These are phyloP conservation scores for Parnassius apollo DNA, from an alignment of 2,888 invertebrate genomes.

Conservation along the genomic window DNA sequence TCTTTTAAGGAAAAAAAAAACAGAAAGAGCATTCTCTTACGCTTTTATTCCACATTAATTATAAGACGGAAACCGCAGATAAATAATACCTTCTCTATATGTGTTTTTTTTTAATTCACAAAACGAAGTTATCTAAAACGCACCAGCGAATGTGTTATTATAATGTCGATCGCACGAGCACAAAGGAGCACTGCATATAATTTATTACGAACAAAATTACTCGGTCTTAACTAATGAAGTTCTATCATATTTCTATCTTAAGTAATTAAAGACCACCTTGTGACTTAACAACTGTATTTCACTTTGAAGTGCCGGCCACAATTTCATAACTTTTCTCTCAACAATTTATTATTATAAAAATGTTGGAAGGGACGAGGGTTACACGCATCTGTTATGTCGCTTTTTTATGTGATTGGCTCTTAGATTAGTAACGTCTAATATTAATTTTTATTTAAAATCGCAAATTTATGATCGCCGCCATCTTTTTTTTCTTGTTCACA, in stretches of 20 bases:
- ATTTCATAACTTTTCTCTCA: slow-evolving; percentile 53
- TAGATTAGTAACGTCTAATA: slow-evolving; percentile 54
- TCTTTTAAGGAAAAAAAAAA: no score
- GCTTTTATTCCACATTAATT: no score
- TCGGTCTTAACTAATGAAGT: slow-evolving; percentile 60
- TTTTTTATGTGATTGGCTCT: slow-evolving; percentile 74
- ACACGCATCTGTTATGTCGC: slow-evolving; percentile 65
- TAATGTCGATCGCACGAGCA: slow-evolving; percentile 40
- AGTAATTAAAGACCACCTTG: slow-evolving; percentile 74
- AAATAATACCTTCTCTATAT: no score
- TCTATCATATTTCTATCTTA: slow-evolving; percentile 69
- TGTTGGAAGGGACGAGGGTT: slow-evolving; percentile 50
- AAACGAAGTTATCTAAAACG: background rate
- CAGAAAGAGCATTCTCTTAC: no score
- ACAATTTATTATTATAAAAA: slow-evolving; percentile 72
- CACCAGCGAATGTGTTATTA: slow-evolving; percentile 32
- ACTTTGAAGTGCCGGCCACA: slow-evolving; percentile 66
- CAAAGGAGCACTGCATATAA: slow-evolving; percentile 49
- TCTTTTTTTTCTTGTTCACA: slow-evolving; percentile 37
- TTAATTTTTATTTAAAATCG: slow-evolving; percentile 65
- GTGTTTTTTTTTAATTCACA: no score
- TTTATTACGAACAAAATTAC: slow-evolving; percentile 58
- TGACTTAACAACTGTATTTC: slow-evolving; percentile 63
- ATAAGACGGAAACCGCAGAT: no score
- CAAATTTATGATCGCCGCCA: slow-evolving; percentile 69